Evolutionary conservation across 2,113 vertebrate genomes (phyloP), one percentile per base, ranked within the genome.

Genomic region (Thomomys bottae): DNA sequence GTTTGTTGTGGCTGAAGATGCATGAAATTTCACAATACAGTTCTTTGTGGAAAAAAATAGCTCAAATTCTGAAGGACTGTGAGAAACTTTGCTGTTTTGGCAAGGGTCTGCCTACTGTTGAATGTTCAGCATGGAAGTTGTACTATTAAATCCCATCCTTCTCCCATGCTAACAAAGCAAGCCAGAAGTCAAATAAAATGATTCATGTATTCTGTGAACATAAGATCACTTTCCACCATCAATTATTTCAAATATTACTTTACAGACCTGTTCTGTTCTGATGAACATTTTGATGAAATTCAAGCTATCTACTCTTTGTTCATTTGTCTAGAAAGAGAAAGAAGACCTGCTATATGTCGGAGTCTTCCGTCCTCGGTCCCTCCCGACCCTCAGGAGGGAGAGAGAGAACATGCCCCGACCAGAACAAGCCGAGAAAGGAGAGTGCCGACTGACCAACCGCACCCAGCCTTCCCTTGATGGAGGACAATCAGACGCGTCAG

Each of bases 181-280:
- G 49, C 87, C 87, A 93, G 88, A 93, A 75, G 89, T 94, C 82
- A 94, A 87, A 91, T 85, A 93, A 92, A 93, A 80, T 61, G 72
- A 88, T 86, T 83, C 32, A 76, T 36, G 8, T 63, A 76, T 73
- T 91, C 83, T 91, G 24, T 91, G 67, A 80, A 95, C 94, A 86
- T 71, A 81, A 85, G 94, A 91, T 94, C 93, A 68, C 15, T 82
- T 83, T 94, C 76, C 28, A 49, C 2, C 7, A 61, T 91, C 67
- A 95, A 84, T 88, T 95, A 90, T 80, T 86, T 90, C 34, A 93
- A 95, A 94, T 61, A 59, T 93, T 57, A 88, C 36, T 85, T 94
- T 49, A 49, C 93, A 76, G 68, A 73, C 64, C 30, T 70, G 5
- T 89, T 84, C n/a, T 54, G 15, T 57, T 85, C 91, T 82, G 15